Evolutionary conservation across 2,888 invertebrate species (phyloP), one percentile per base, ranked within the genome.

Genomic region (Heteropelma amictum): DNA sequence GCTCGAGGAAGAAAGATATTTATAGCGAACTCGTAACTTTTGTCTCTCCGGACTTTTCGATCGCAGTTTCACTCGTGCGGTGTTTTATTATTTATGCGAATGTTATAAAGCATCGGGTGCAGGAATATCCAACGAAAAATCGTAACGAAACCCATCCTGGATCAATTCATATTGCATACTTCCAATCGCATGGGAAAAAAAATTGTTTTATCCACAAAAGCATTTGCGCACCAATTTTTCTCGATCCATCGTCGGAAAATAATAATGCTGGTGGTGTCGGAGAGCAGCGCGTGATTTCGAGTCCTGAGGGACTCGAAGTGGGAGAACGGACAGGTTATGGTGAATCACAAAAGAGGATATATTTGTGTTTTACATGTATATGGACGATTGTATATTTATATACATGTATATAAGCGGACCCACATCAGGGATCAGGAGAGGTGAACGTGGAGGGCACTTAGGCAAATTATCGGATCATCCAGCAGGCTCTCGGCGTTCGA

Each of bases 381-480:
- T 47, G 30, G n/a, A 23, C 1, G 3, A 21, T 12, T 30, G 17
- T n/a, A 30, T 8, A 30, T 30, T 14, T 28, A 53, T 17, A 53
- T 49, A 35, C 6, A 35, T 5, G 14, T 30, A 60, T 19, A 61
- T 42, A 47, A 54, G 35, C 33, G 42, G 45, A 45, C 45, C 54
- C 28, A 49, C 49, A 53, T 42, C n/a, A 40, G 45, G 26, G 63
- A 69, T 64, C 49, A 53, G 28, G 75, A 56, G 77, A 56, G 49
- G 67, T 54, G 72, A 76, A 70, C 63, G 76, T 54, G 49, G 60
- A 68, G 60, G 70, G 76, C 77, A 77, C 77, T 77, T 77, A 77
- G 72, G 77, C 72, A 77, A 77, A 75, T 75, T 75, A 75, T 75
- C 75, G 70, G 70, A 75, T 75, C 67, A 75, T 67, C 70, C 70